Percentiles rank a stretch among this genome's conserved stretches.
These are phyloP conservation scores for Sphenopsis melanotis DNA, from an alignment of 2,797 vertebrate genomes.

Conservation along the genomic window DNA sequence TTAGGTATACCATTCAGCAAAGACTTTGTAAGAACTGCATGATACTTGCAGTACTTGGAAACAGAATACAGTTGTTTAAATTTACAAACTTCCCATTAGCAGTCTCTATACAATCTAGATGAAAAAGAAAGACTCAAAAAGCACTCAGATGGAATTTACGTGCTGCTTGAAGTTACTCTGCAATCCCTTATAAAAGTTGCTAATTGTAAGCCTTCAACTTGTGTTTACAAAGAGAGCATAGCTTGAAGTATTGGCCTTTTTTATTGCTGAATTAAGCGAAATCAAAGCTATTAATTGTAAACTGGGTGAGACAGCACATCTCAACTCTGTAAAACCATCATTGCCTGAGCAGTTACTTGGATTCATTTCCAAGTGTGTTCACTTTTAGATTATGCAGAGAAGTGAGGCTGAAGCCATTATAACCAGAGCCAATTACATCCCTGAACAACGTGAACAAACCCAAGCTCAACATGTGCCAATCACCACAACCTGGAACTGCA, in stretches of 20 bases:
- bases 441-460: neutral
- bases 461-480: neutral
- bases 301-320: neutral
- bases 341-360: neutral
- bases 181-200: neutral
- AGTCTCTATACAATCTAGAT: conserved; percentile 41
- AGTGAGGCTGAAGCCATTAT: neutral
- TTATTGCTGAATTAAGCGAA: neutral
- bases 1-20: neutral
- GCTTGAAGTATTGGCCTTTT: neutral
- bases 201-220: neutral
- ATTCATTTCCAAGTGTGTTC: neutral
- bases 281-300: neutral
- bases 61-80: neutral
- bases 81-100: conserved; percentile 23
- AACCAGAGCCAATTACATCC: neutral
- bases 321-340: neutral
- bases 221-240: neutral
- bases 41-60: neutral
- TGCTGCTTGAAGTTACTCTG: neutral
- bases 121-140: conserved; percentile 30
- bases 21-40: neutral
- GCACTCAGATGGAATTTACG: neutral
- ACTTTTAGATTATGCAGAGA: conserved; percentile 37
- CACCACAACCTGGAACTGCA: neutral